Percentiles rank a stretch among this genome's conserved stretches.
These are phyloP conservation scores for Thermophis baileyi DNA, from an alignment of 2,113 vertebrate species.

Conservation along the genomic window DNA sequence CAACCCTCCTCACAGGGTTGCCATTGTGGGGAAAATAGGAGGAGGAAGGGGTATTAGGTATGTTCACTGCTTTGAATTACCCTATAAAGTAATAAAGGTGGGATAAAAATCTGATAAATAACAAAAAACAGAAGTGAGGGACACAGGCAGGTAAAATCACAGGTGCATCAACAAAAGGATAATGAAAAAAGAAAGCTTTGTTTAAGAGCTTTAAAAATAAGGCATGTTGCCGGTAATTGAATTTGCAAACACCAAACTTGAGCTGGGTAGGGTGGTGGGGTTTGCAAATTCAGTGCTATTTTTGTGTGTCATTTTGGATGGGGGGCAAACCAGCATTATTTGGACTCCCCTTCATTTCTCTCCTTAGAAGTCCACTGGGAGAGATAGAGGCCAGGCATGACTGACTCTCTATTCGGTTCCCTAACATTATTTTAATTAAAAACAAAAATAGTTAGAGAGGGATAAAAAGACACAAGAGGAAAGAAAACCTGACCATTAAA, in stretches of 20 bases:
- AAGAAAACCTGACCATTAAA: neutral
- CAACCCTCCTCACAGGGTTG: neutral
- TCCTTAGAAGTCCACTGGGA: neutral
- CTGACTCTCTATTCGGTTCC: neutral
- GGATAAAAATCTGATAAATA: neutral
- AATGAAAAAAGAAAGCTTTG: neutral
- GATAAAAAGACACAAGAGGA: neutral
- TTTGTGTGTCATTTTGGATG: neutral
- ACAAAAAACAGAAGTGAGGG: neutral
- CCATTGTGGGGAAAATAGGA: neutral
- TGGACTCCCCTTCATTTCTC: neutral
- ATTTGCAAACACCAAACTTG: neutral
- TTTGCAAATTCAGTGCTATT: neutral
- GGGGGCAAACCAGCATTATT: neutral
- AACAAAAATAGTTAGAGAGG: neutral
- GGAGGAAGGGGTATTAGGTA: neutral
- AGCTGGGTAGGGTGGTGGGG: neutral
- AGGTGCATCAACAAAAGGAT: neutral
- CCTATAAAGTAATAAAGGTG: neutral
- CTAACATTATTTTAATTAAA: neutral
- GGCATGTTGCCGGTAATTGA: neutral
- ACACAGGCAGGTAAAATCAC: neutral
- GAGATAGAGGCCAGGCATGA: neutral
- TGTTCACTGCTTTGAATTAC: neutral
- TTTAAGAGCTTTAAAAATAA: neutral